Evolutionary conservation across 1,140 invertebrate genomes (phyloP), one percentile per base, ranked within the genome.

Genomic region (Pseudomyrmex dendroicus): DNA sequence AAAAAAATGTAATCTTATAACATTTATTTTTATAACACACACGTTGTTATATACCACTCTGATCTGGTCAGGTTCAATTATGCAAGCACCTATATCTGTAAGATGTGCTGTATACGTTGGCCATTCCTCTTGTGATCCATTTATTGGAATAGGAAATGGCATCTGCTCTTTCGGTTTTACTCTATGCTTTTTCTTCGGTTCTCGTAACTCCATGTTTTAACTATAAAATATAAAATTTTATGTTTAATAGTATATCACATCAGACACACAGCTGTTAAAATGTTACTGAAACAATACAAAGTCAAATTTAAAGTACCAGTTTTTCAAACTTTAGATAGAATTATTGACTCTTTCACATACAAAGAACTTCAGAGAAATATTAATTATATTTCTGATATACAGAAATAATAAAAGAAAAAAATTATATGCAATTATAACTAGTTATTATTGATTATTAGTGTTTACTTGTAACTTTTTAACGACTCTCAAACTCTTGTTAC

Each of bases 1-100:
- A 46, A 62, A 20, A 63, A 64, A 54, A 66, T 15, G 17, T 57
- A 73, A 57, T 3, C 74, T 62, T 9, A 46, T 72, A 46, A 17
- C 35, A 72, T 12, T 73, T 15, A 63, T 80, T 22, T 66, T 92
- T 90, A 94, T 94, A 95, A 96, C 97, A 48, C 96, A 95, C 35
- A 35, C 25, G 25, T 35, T 35, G 5, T 35, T 35, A 93, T 96
- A 95, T 7, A 97, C 86, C 2, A 94, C 92, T 87, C 93, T 92
- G 89, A 97, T 96, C 89, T 96, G 95, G 61, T 95, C 93, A 12
- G 93, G 85, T 85, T 96, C 94, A 17, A 91, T 94, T 59, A 97
- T 94, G 85, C 96, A 96, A 2, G 97, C 96, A 84, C 95, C 95
- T 77, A 95, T 93, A 1, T 96, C 96, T 91, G 96, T 96, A 74